A percentile compares a stretch with the other conserved stretches of the same genome.
phyloP scores from a whole-genome alignment of 2,797 vertebrate species.

The Mus spretus region DNA sequence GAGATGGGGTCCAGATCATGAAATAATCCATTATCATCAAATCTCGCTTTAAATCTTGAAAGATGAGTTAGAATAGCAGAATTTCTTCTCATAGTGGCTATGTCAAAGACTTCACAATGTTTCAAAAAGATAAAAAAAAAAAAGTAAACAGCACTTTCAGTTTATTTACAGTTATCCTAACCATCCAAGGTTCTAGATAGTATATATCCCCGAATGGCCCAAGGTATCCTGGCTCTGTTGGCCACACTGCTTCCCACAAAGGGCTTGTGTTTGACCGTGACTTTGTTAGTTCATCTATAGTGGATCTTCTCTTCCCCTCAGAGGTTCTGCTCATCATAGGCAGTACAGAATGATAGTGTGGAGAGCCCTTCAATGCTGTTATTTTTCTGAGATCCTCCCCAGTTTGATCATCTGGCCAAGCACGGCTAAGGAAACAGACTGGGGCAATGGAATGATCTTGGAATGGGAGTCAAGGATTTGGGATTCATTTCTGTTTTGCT shows the following conservation, averaged over 20 bases:
- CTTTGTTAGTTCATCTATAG: neutral
- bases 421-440: neutral
- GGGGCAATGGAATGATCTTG: neutral
- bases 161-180: neutral
- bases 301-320: neutral
- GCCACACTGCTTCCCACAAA: neutral
- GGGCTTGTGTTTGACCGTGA: neutral
- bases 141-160: neutral
- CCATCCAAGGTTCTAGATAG: neutral
- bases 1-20: neutral
- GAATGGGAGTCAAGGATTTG: neutral
- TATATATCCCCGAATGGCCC: neutral
- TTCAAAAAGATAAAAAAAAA: neutral
- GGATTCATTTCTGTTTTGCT: constrained; percentile 41
- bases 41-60: neutral
- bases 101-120: neutral
- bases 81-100: neutral
- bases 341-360: neutral
- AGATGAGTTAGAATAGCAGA: neutral
- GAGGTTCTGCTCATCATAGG: neutral
- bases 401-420: neutral
- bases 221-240: neutral
- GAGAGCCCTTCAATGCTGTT: neutral
- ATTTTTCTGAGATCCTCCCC: neutral
- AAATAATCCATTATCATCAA: neutral